A percentile compares a stretch with the other conserved stretches of the same genome.
Conservation (phyloP, 2,113 vertebrate species). For the Phylloscopus whistleri region DNA sequence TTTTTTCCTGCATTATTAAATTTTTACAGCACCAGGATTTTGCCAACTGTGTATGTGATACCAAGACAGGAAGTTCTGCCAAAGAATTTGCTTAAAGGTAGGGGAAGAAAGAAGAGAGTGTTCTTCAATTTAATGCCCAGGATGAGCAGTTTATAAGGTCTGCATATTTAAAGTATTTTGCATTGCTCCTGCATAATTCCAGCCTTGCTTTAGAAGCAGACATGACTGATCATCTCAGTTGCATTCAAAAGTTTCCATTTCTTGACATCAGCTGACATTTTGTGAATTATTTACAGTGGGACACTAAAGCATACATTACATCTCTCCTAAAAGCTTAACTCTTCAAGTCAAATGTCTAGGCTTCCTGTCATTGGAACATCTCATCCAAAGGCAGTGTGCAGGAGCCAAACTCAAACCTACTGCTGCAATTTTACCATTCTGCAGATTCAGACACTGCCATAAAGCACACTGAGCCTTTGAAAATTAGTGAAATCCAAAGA, state of each 20-base stretch:
- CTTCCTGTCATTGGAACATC: background rate
- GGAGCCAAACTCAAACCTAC: background rate
- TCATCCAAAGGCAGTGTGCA: background rate
- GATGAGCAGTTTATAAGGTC: background rate
- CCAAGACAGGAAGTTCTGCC: background rate
- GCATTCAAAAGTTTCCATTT: background rate
- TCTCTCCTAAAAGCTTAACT: background rate
- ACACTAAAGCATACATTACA: background rate
- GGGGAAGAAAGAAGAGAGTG: background rate
- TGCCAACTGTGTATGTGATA: background rate
- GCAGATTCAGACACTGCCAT: background rate
- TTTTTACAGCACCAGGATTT: background rate
- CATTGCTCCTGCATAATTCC: background rate
- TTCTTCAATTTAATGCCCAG: background rate
- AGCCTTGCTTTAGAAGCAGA: background rate
- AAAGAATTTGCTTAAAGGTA: background rate
- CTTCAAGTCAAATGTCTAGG: background rate
- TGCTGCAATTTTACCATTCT: background rate
- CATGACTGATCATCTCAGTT: background rate
- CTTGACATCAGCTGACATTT: background rate
- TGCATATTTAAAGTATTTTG: background rate
- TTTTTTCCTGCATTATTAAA: background rate
- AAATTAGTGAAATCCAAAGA: background rate
- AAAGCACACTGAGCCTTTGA: background rate
- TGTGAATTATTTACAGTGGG: constrained; percentile 42